These are phyloP conservation scores for Limanda limanda DNA, from an alignment of 2,113 vertebrate species.

Conservation along the genomic window DNA sequence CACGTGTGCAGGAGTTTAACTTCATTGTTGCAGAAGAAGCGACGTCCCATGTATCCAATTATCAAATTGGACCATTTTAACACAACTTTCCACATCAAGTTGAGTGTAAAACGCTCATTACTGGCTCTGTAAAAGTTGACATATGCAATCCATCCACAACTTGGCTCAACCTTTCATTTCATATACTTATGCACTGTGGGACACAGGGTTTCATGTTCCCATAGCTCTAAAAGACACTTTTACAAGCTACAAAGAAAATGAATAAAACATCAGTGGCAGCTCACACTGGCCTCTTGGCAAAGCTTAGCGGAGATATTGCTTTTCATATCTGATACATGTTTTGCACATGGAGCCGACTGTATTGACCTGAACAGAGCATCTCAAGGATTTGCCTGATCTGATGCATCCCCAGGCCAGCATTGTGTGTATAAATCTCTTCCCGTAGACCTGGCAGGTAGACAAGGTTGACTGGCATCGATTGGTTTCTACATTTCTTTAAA, in stretches of 20 bases:
- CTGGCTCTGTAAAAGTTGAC: background rate
- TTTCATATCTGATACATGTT: conserved; percentile 71
- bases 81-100: background rate
- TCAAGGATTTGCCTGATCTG: conserved; percentile 24
- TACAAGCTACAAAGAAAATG: conserved; percentile 58
- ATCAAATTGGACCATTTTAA: background rate
- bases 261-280: conserved; percentile 67
- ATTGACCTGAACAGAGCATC: conserved; percentile 44
- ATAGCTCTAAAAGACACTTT: conserved; percentile 53
- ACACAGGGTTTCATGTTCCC: conserved; percentile 16
- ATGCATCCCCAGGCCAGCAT: conserved; percentile 1
- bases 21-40: no score
- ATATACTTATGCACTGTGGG: conserved; percentile 5
- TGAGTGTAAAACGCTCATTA: background rate
- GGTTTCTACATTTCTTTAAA: background rate
- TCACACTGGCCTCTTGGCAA: conserved; percentile 37
- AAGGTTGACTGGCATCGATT: conserved; percentile 21
- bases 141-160: background rate
- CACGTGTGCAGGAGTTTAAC: no score
- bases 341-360: conserved; percentile 29
- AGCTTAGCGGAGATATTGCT: conserved; percentile 25
- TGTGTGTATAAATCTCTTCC: conserved; percentile 17
- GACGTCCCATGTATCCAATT: no score
- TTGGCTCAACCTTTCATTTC: conserved; percentile 29
- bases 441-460: conserved; percentile 19